These are phyloP conservation scores for Papilio protenor DNA, from an alignment of 2,888 invertebrate species.

Conservation along the genomic window DNA sequence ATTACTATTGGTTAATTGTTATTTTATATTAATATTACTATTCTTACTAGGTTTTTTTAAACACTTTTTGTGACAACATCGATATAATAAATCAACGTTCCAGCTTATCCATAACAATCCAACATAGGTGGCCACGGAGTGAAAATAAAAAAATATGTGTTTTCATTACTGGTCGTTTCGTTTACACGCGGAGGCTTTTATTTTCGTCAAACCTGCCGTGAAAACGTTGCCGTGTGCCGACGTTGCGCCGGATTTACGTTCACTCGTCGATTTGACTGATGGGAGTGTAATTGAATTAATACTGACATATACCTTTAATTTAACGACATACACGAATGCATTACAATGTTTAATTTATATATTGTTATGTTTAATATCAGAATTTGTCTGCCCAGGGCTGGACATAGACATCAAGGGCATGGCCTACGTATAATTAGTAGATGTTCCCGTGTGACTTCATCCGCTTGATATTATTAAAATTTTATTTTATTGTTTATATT, in stretches of 20 bases:
- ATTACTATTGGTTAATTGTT: too few relatives aligned
- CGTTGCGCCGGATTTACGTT: slow-evolving; percentile 40
- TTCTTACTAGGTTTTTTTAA: too few relatives aligned
- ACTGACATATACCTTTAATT: not conserved
- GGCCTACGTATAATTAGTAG: too few relatives aligned
- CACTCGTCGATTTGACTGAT: slow-evolving; percentile 25
- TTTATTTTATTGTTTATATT: too few relatives aligned
- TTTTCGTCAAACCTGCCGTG: slow-evolving; percentile 61
- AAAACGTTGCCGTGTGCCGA: slow-evolving; percentile 48
- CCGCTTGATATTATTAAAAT: too few relatives aligned
- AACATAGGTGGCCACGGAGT: slow-evolving; percentile 46
- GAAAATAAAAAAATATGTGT: slow-evolving; percentile 60
- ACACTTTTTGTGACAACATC: too few relatives aligned
- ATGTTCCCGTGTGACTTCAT: too few relatives aligned
- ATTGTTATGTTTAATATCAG: too few relatives aligned
- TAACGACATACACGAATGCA: not conserved
- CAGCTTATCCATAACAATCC: slow-evolving; percentile 51
- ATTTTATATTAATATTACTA: too few relatives aligned
- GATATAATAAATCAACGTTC: too few relatives aligned
- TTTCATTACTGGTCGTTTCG: slow-evolving; percentile 69
- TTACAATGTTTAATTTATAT: not conserved
- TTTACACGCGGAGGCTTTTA: slow-evolving; percentile 65
- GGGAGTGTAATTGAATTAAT: slow-evolving; percentile 15
- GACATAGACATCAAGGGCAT: too few relatives aligned
- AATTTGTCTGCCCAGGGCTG: too few relatives aligned